Conservation (phyloP, 2,888 invertebrate genomes). For the Parelbella ahira region DNA sequence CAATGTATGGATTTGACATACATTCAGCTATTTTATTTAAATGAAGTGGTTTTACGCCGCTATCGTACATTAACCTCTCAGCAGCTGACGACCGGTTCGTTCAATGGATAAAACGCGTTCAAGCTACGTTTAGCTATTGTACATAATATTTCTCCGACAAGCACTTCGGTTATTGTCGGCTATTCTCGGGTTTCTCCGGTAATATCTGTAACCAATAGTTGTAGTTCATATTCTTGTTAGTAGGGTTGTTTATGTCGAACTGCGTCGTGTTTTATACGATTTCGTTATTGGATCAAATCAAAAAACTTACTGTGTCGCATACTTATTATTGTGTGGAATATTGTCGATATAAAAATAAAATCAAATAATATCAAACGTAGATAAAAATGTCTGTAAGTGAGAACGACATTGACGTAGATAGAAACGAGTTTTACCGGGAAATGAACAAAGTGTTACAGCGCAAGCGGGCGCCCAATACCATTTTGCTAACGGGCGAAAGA, state of each 20-base stretch:
- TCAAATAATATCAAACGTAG: no score
- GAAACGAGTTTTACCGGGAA: slow-evolving; percentile 42
- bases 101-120: slow-evolving; percentile 19
- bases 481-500: background rate
- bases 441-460: slow-evolving; percentile 37
- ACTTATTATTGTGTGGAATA: no score
- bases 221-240: background rate
- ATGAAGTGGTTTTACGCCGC: background rate
- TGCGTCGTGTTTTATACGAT: background rate
- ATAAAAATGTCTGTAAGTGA: slow-evolving; percentile 16
- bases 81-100: slow-evolving; percentile 26
- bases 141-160: slow-evolving; percentile 13
- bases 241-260: background rate
- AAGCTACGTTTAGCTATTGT: slow-evolving; percentile 18
- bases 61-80: slow-evolving; percentile 16
- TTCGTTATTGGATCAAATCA: no score
- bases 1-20: no score
- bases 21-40: no score
- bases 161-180: slow-evolving; percentile 17
- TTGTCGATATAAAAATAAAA: no score
- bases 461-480: background rate
- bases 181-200: slow-evolving; percentile 23
- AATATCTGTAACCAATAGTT: background rate
- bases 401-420: slow-evolving; percentile 26
- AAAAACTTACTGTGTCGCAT: no score